Conservation (phyloP, 2,113 vertebrate species). For the Orthonyx spaldingii region DNA sequence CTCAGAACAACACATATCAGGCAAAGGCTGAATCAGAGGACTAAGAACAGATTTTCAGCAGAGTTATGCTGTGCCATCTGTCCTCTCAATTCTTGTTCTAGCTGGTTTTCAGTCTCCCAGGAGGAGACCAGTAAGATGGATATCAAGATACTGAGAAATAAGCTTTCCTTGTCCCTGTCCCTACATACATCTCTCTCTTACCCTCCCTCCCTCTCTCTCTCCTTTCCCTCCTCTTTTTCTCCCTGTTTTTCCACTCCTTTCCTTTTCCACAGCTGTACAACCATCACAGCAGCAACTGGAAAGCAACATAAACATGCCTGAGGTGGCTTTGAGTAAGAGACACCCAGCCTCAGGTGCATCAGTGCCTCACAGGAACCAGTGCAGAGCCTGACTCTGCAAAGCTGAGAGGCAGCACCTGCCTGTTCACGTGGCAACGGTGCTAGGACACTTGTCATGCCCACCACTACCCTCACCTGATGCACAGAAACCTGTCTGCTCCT, state of each 20-base stretch:
- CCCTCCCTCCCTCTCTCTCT: rapidly evolving
- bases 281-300: background rate
- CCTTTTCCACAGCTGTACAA: background rate
- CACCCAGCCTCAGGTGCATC: background rate
- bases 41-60: background rate
- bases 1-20: background rate
- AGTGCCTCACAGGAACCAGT: background rate
- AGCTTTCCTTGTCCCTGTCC: background rate
- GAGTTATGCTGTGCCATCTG: conserved; percentile 14
- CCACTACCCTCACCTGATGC: background rate
- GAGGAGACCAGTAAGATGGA: background rate
- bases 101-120: background rate
- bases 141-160: background rate
- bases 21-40: conserved; percentile 12
- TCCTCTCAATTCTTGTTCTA: background rate
- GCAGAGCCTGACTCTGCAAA: background rate
- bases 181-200: background rate
- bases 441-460: background rate
- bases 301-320: background rate
- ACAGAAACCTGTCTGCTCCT: background rate
- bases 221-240: background rate
- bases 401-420: background rate
- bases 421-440: rapidly evolving
- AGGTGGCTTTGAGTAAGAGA: background rate
- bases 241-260: background rate